Conservation (phyloP, 1,140 invertebrate genomes). For the Tetranychus urticae region DNA sequence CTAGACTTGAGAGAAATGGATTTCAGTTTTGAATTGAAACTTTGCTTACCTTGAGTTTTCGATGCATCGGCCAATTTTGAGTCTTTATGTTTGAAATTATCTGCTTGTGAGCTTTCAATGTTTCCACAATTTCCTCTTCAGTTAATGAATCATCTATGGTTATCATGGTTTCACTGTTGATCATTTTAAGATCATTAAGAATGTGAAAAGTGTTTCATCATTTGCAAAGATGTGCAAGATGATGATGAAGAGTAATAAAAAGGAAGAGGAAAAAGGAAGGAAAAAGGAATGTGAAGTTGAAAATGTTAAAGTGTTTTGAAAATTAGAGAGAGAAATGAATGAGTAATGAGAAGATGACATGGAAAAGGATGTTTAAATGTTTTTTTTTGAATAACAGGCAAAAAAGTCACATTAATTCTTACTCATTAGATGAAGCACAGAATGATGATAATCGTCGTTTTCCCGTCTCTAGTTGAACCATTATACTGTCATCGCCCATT, state of each 20-base stretch:
- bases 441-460: conserved; percentile 4
- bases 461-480: conserved; percentile 1
- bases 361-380: not conserved
- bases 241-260: too few species aligned
- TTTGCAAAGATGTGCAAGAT: not conserved
- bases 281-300: too few species aligned
- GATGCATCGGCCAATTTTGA: conserved; percentile 8
- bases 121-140: conserved; percentile 66
- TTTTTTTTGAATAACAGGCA: not conserved
- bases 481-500: conserved; percentile 3
- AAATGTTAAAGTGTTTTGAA: too few species aligned
- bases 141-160: conserved; percentile 14
- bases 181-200: too few species aligned
- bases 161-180: not conserved
- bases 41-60: conserved; percentile 8
- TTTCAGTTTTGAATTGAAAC: not conserved
- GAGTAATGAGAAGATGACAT: not conserved
- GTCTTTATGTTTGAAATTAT: conserved; percentile 23
- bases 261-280: too few species aligned
- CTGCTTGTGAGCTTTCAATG: conserved; percentile 74
- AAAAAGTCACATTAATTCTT: not conserved
- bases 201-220: too few species aligned
- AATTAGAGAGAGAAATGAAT: too few species aligned
- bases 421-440: conserved; percentile 7
- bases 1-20: not conserved